phyloP scores from a whole-genome alignment of 2,888 invertebrate genomes.

The Nomada fucata region DNA sequence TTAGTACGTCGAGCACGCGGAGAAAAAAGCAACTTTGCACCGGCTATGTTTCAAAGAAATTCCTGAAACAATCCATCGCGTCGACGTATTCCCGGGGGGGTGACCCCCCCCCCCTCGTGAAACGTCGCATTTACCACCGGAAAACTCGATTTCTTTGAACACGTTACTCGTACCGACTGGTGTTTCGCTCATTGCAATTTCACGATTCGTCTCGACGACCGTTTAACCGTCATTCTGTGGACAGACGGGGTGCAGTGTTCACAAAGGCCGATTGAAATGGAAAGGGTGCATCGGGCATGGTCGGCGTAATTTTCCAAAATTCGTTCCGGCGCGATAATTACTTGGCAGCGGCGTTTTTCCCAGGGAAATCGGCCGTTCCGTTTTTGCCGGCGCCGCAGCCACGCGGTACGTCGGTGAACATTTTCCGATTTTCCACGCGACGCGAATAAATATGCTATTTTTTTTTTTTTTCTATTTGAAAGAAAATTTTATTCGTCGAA shows the following conservation, averaged over 20 bases:
- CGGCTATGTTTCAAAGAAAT: slow-evolving; percentile 29
- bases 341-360: neutral
- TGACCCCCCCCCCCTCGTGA: neutral
- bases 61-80: slow-evolving; percentile 18
- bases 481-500: no score
- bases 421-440: no score
- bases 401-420: no score
- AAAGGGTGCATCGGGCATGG: neutral
- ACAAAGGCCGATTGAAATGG: neutral
- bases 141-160: slow-evolving; percentile 40
- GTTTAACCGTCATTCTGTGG: slow-evolving; percentile 11
- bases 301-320: neutral
- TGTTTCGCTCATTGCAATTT: slow-evolving; percentile 9
- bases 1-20: neutral
- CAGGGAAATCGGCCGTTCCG: neutral
- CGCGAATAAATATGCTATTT: no score
- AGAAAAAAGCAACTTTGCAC: neutral
- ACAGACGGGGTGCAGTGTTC: neutral
- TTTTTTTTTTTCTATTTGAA: no score
- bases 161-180: slow-evolving; percentile 16
- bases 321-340: neutral
- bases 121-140: slow-evolving; percentile 14
- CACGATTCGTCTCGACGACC: slow-evolving; percentile 6
- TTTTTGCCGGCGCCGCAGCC: neutral
- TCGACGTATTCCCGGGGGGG: neutral